A percentile compares a stretch with the other conserved stretches of the same genome.
These are phyloP conservation scores for Setophaga coronata DNA, from an alignment of 2,113 vertebrate genomes.

Conservation along the genomic window DNA sequence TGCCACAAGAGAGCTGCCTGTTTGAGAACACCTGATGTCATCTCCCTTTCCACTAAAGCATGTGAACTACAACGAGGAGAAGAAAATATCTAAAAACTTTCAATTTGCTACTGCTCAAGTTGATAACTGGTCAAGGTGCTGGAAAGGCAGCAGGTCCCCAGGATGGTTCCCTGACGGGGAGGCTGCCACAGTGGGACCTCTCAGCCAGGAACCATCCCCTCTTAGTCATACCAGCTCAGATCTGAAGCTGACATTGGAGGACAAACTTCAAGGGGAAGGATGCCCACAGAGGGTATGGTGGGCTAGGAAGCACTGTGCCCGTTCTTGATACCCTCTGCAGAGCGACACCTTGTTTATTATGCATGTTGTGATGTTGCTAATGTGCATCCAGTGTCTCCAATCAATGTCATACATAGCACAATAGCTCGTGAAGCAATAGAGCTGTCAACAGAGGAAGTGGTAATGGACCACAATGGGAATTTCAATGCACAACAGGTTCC, in stretches of 20 bases:
- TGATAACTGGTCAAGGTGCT: not conserved
- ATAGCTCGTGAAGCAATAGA: conserved; percentile 16
- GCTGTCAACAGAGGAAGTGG: conserved; percentile 13
- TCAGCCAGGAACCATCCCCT: rapidly evolving
- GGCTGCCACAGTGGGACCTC: not conserved
- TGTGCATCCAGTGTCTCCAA: conserved; percentile 18
- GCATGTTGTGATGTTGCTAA: conserved; percentile 21
- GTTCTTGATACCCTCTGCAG: not conserved
- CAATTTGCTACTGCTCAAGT: not conserved
- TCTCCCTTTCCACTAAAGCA: not conserved
- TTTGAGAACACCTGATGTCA: not conserved
- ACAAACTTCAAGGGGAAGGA: not conserved
- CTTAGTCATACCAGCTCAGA: not conserved
- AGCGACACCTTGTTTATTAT: not conserved
- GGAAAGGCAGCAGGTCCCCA: not conserved
- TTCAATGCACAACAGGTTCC: conserved; percentile 1
- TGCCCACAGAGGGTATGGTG: rapidly evolving
- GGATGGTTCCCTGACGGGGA: rapidly evolving
- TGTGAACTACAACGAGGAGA: not conserved
- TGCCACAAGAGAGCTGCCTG: not conserved
- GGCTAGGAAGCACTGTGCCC: not conserved
- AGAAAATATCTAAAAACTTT: not conserved
- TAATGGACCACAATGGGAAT: conserved; percentile 43
- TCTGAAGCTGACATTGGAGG: not conserved
- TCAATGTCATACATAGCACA: conserved; percentile 24